Evolutionary conservation across 2,113 vertebrate species (phyloP), one percentile per base, ranked within the genome.

Genomic region (Microcebus tavaratra): DNA sequence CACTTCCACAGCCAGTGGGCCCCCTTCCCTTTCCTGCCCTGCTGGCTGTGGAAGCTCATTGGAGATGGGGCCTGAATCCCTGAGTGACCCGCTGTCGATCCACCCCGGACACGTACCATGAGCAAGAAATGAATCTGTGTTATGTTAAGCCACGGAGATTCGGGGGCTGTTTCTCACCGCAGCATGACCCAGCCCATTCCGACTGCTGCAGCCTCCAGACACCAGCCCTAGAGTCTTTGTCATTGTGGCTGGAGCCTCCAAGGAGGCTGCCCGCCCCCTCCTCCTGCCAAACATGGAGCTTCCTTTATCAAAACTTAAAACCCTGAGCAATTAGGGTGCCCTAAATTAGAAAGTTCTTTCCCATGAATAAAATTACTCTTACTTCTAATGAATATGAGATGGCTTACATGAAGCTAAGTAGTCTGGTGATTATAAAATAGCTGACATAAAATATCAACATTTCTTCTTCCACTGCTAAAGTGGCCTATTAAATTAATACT

Each of bases 301-400:
- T 72, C 45, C 76, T 94, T 78, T 55, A 96, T 39, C 72, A 88
- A 89, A 95, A 88, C 94, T 76, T 88, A 97, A 97, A 96, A 91
- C 88, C 57, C 45, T 36, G 23, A 91, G 88, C 97, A 97, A 97
- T 96, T 92, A 97, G 83, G 84, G 94, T 85, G 65, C 70, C 90
- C 84, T 96, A 97, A 97, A 96, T 94, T 85, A 80, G 89, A 94
- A 90, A 63, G 78, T 88, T 96, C 48, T 95, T 96, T 88, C 81
- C 42, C 70, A 93, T 55, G 88, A 97, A 94, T 95, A 96, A 97
- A 97, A 97, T 89, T 48, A 93, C 88, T 87, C 81, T 96, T 92
- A 96, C 79, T 97, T 97, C 92, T 97, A 97, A 97, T 91, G 96
- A 97, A 70, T 87, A 84, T 48, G 96, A 97, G 93, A 95, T 94